phyloP scores from a whole-genome alignment of 2,113 vertebrate genomes.

The Parus major region DNA sequence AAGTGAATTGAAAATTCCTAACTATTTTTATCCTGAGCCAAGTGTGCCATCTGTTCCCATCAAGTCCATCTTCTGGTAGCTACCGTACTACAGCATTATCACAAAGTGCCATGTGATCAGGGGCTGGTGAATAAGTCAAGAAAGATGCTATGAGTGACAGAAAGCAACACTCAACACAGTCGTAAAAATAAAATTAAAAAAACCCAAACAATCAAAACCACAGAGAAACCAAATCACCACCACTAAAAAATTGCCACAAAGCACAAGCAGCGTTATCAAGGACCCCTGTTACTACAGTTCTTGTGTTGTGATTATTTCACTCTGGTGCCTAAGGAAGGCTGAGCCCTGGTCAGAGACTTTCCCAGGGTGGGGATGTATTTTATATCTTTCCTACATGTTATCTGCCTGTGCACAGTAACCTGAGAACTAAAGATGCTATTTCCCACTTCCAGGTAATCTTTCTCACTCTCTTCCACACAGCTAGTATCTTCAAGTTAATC shows the following conservation, averaged over 20 bases:
- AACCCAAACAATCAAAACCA: too few species aligned
- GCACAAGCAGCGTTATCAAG: background rate
- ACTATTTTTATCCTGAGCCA: constrained; percentile 25
- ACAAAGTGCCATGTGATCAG: rapidly evolving
- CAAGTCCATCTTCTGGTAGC: constrained; percentile 1
- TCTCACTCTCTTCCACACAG: background rate
- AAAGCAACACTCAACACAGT: background rate
- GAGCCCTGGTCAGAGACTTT: background rate
- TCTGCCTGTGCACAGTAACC: background rate
- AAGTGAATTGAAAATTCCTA: background rate
- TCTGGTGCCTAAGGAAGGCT: background rate
- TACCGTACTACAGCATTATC: rapidly evolving
- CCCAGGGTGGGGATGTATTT: background rate
- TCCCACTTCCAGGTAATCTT: background rate
- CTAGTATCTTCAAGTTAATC: background rate
- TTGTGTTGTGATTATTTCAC: background rate
- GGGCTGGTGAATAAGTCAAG: background rate
- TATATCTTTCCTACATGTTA: background rate
- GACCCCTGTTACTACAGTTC: background rate
- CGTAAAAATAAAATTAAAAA: background rate
- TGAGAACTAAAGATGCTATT: background rate
- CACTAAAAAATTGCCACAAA: background rate
- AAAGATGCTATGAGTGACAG: background rate
- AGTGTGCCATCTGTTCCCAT: constrained; percentile 24
- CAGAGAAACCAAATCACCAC: too few species aligned